Base-by-base conservation (phyloP, 92 coral and sea anemone genomes). In the Epizoanthus stellaris region DNA sequence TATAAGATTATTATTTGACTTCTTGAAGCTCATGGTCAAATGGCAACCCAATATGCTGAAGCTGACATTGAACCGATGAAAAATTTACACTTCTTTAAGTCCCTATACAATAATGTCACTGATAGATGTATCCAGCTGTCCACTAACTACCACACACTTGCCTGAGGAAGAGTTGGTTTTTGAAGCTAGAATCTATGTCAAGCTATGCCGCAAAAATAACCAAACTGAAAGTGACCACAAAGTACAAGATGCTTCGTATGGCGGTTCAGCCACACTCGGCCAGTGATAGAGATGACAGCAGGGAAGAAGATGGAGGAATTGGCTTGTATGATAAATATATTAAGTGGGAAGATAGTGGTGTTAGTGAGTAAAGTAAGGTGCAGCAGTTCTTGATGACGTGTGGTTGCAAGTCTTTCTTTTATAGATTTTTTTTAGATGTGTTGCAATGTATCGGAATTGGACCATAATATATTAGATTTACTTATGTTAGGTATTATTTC, bases 341-440 rank as follows among this genome's bases (percentile, higher is more conserved):
- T 57, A 21, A 75, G 5, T 56, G 80, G 80, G 2, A 52, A 21
- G 80, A 57, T 3, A 75, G 52, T 30, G 67, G 52, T 34, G 52
- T 75, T 1, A 56, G 30, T 30, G 80, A 75, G 52, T 52, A 56
- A 14, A 75, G 80, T 75, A 75, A 75, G 52, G 80, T 75, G 19
- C 52, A 45, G 5, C 65, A 75, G 66, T 57, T 75, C 52, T 56
- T 75, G 1, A 47, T 13, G 3, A 23, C 80, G 0, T 75, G 80
- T 57, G 66, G 80, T 0, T 75, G 65, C 19, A 75, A 30, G 67
- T 20, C 5, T 38, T 74, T 13, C 34, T 5, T 54, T 74, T 25
- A 0, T 62, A 4, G 77, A 72, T 40, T 19, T 72, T 15, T 11
- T 15, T 17, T 54, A 71, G 38, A 71, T 71, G 76, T 54, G 76